Base-by-base conservation (phyloP, 2,888 invertebrate genomes). In the Monochamus alternatus region DNA sequence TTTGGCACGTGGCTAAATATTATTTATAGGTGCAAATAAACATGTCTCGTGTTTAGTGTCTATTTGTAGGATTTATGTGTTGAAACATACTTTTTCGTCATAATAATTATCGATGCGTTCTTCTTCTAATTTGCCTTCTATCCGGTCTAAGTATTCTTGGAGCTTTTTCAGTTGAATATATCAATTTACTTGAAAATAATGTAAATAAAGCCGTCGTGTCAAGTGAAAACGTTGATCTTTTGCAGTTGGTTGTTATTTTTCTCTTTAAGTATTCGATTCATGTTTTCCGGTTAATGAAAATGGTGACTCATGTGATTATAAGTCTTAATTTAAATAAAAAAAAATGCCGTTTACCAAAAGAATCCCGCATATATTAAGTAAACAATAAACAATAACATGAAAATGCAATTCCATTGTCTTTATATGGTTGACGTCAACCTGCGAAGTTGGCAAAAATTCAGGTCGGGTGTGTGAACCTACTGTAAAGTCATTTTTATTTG, bases 381-480 rank as follows among this genome's bases (percentile, higher is more conserved):
- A 38, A 64, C 64, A 64, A 64, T 64, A 44, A 44, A 64, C 64
- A 43, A 64, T 43, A 43, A 64, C 43, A 44, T n/a, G 14, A 64
- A 64, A 64, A 64, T 64, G 64, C 64, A 43, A 31, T 64, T 64
- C 44, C 64, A 64, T 64, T 43, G 64, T 62, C 9, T 59, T 30
- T 62, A 31, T 14, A 64, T 12, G 64, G 64, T 22, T 64, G 64
- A 64, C 64, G 14, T 64, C 64, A 44, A 12, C 7, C 12, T 43
- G 14, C 64, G 7, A 64, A 64, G 14, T 38, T 64, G 31, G 62
- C 12, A 62, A 58, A 62, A 62, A 62, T 62, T 30, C 32, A 62
- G 62, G 62, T 62, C 62, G 62, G 32, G 3, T 58, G n/a, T 14
- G 9, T 47, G 47, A 8, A 10, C 9, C 5, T 44, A 47, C 47